Conservation (phyloP, 1,140 invertebrate species). For the Vanessa atalanta region DNA sequence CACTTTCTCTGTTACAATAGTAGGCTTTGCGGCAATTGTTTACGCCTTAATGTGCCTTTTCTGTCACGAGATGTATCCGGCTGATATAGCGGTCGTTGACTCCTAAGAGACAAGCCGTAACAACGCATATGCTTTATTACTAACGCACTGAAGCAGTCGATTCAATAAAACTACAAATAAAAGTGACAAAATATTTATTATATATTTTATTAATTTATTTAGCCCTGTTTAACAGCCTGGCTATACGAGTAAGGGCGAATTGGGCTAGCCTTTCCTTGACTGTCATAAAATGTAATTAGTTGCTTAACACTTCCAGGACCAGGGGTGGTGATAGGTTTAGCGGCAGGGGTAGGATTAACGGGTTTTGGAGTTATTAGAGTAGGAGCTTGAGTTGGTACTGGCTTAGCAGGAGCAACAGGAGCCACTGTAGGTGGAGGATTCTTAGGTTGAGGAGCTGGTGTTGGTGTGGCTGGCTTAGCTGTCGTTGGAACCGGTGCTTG, state of each 20-base stretch:
- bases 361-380: constrained; percentile 57
- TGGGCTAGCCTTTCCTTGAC: constrained; percentile 66
- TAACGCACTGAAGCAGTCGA: too few species aligned
- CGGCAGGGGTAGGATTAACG: constrained; percentile 54
- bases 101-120: constrained; percentile 23
- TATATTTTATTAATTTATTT: constrained; percentile 21
- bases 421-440: constrained; percentile 27
- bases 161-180: too few species aligned
- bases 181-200: too few species aligned
- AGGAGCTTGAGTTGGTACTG: constrained; percentile 35
- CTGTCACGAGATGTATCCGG: constrained; percentile 55
- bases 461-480: constrained; percentile 28
- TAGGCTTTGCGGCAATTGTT: constrained; percentile 49
- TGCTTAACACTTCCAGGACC: constrained; percentile 71
- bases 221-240: constrained; percentile 72
- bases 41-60: constrained; percentile 55
- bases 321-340: constrained; percentile 62
- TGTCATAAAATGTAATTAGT: constrained; percentile 71
- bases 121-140: neutral
- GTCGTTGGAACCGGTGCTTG: constrained; percentile 31
- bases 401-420: constrained; percentile 35
- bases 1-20: constrained; percentile 34
- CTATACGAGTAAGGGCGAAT: constrained; percentile 72
- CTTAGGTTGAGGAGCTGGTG: constrained; percentile 25
- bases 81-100: constrained; percentile 51